Evolutionary conservation across 2,113 vertebrate genomes (phyloP), one percentile per base, ranked within the genome.

Genomic region (Thunnus thynnus): DNA sequence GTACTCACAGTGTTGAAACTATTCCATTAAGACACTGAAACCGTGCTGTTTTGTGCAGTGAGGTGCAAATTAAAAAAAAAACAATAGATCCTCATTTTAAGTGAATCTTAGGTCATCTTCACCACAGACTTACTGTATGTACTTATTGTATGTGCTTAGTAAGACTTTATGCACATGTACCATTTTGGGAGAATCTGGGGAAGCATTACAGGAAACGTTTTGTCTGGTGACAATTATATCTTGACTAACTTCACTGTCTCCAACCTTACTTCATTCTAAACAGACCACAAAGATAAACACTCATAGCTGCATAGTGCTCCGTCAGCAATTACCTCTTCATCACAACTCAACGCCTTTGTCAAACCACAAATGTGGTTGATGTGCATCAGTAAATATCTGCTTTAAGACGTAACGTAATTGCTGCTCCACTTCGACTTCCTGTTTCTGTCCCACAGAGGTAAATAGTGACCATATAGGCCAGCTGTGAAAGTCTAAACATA

Each of bases 1-100:
- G 66, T 68, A 86, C 86, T 92, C 89, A 89, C 87, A 86, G 86
- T 93, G 82, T 87, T 82, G 22, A 77, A 80, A 67, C 60, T 46
- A 70, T 75, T 72, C 69, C n/a, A 60, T 81, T 66, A 89, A 85
- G 85, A 87, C 81, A 84, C 46, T 71, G 14, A 82, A 76, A 80
- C 44, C n/a, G 58, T 67, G 76, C 51, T 76, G 71, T 76, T 83
- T 69, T 80, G 74, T 54, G 41, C 78, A 82, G 57, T 82, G 60
- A 68, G 25, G 65, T 77, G 67, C 67, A 71, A 69, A 77, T 84
- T 25, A 25, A 69, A 64, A 27, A 46, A 22, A 64, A 80, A 82
- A 57, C 1, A 16, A 72, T 32, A 20, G 4, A 14, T 58, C 10
- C 0, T 80, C 12, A 51, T 65, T 84, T 72, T 73, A 27, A 80